Conservation (phyloP, 2,797 vertebrate genomes). For the Ficedula albicollis region DNA sequence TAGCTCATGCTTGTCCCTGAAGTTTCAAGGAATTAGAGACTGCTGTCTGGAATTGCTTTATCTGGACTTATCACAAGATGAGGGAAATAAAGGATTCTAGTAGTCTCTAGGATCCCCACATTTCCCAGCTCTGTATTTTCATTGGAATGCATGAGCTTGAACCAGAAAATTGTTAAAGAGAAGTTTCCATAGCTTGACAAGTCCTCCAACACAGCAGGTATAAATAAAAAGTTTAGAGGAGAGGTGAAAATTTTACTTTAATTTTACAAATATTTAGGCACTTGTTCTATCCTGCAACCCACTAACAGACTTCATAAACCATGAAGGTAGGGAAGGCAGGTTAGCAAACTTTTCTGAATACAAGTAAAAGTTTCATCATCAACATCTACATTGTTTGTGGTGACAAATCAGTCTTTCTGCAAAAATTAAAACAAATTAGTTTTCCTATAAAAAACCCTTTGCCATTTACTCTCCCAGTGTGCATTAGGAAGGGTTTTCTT, state of each 20-base stretch:
- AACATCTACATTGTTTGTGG: background rate
- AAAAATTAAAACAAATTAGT: background rate
- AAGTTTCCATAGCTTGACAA: background rate
- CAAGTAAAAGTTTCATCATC: background rate
- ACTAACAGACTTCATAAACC: background rate
- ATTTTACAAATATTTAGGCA: background rate
- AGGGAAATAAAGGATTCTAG: background rate
- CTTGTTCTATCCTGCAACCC: background rate
- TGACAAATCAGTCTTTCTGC: background rate
- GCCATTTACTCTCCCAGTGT: background rate
- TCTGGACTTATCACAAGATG: background rate
- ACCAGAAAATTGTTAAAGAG: background rate
- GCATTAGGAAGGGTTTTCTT: background rate
- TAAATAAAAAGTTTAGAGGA: background rate
- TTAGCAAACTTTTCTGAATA: background rate
- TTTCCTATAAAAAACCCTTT: background rate
- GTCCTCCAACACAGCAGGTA: background rate
- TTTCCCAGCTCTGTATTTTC: background rate
- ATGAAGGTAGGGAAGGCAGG: background rate
- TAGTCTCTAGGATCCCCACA: accelerated
- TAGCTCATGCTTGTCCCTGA: background rate
- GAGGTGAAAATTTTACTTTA: background rate
- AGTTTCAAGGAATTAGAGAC: background rate
- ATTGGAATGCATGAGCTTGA: background rate
- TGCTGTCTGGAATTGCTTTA: background rate